Conservation (phyloP, 64 coral and sea anemone species). For the Dendronephthya gigantea region DNA sequence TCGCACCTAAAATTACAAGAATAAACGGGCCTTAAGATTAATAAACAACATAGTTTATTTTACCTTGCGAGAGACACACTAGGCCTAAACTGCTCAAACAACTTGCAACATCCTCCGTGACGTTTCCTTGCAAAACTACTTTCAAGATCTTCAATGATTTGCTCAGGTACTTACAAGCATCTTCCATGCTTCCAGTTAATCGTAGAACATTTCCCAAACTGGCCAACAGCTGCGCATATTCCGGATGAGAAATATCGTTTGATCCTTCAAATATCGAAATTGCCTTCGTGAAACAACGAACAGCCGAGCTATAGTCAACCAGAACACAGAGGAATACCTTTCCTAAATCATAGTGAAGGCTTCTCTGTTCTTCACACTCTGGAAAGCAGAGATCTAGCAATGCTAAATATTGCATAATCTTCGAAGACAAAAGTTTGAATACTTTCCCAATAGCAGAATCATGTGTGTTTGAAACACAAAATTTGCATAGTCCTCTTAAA, state of each 20-base stretch:
- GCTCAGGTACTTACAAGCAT: not conserved
- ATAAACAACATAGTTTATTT: not conserved
- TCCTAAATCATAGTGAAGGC: not conserved
- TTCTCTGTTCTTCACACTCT: not conserved
- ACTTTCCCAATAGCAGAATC: not conserved
- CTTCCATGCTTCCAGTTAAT: not conserved
- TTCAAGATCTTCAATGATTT: not conserved
- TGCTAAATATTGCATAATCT: not conserved
- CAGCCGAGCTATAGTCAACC: not conserved
- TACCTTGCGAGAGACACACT: not conserved
- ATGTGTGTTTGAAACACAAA: not conserved
- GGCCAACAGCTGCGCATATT: not conserved
- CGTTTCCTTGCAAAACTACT: not conserved
- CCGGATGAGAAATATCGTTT: not conserved
- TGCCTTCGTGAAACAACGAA: slow-evolving; percentile 4
- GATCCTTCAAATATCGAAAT: not conserved
- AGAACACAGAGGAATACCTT: slow-evolving; percentile 7
- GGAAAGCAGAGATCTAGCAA: not conserved
- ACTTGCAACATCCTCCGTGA: not conserved
- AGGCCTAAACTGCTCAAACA: slow-evolving; percentile 7
- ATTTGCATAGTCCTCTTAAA: not conserved
- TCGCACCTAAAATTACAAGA: too few species aligned
- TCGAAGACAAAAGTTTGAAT: not conserved
- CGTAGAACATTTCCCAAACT: slow-evolving; percentile 5
- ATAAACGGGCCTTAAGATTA: too few species aligned